Evolutionary conservation across 2,888 invertebrate genomes (phyloP).

Genomic region (Tinea semifulvella): DNA sequence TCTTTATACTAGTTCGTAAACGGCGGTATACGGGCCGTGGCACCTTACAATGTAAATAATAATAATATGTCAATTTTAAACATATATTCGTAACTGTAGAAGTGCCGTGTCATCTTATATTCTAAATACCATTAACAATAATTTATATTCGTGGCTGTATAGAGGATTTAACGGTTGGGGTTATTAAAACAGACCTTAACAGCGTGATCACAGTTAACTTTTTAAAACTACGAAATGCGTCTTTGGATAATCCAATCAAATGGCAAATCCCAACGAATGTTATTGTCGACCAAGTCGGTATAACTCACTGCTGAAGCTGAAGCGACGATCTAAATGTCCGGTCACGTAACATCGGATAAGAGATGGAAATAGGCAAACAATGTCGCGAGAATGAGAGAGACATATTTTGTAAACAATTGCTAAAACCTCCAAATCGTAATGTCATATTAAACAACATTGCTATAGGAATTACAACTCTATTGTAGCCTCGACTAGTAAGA

Average conservation of each 20-base stretch:
- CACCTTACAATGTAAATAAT: too few species aligned
- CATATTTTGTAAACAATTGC: constrained; percentile 40
- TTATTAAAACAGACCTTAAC: too few species aligned
- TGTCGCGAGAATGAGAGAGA: constrained; percentile 27
- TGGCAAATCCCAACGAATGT: constrained; percentile 51
- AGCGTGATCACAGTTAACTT: too few species aligned
- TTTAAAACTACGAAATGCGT: too few species aligned
- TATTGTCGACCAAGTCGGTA: constrained; percentile 55
- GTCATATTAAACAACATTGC: constrained; percentile 16
- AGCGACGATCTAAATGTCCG: constrained; percentile 52
- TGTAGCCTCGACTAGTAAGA: constrained; percentile 8
- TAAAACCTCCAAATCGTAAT: constrained; percentile 16
- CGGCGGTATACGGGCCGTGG: too few species aligned
- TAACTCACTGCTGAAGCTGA: constrained; percentile 40
- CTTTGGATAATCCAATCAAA: constrained; percentile 61
- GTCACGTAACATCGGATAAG: constrained; percentile 40
- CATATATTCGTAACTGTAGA: too few species aligned
- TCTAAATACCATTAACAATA: too few species aligned
- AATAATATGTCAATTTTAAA: too few species aligned
- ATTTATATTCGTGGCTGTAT: too few species aligned
- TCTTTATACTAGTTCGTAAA: too few species aligned
- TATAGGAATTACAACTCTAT: not conserved
- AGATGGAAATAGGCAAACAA: constrained; percentile 24
- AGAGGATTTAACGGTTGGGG: too few species aligned
- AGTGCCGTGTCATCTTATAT: too few species aligned